Percentiles rank a stretch among this genome's conserved stretches.
These are phyloP conservation scores for Eupelmus urozonus DNA, from an alignment of 2,888 invertebrate species.

Conservation along the genomic window DNA sequence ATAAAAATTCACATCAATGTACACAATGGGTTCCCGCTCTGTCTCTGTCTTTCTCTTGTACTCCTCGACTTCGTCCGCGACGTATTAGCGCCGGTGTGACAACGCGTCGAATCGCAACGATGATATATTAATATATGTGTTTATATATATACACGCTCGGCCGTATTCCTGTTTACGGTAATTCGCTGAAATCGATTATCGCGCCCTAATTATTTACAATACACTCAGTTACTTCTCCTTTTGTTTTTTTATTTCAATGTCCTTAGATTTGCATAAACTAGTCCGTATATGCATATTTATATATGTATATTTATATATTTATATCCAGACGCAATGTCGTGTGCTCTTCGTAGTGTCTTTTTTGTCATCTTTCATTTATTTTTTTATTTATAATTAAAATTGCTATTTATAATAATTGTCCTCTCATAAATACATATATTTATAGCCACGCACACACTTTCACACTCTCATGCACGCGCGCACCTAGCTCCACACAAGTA, in stretches of 20 bases:
- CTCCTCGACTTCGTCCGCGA: conserved; percentile 24
- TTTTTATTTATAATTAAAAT: conserved; percentile 56
- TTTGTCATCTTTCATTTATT: conserved; percentile 28
- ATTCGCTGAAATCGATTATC: conserved; percentile 36
- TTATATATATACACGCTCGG: conserved; percentile 46
- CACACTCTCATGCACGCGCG: conserved; percentile 33
- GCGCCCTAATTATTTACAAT: conserved; percentile 69
- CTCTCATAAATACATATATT: conserved; percentile 64
- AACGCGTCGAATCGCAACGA: conserved; percentile 41
- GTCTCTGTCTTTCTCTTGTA: conserved; percentile 56
- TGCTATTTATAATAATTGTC: conserved; percentile 61
- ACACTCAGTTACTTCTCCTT: conserved; percentile 63
- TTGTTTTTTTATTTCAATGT: conserved; percentile 58
- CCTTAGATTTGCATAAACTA: conserved; percentile 61
- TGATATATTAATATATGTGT: conserved; percentile 26
- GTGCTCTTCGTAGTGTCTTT: conserved; percentile 46
- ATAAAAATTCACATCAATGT: conserved; percentile 66
- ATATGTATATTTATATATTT: conserved; percentile 44
- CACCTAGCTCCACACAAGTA: conserved; percentile 42
- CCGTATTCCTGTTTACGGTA: conserved; percentile 12
- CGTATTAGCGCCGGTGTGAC: neutral
- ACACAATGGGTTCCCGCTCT: conserved; percentile 55
- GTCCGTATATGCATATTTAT: conserved; percentile 63
- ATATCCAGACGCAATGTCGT: conserved; percentile 31
- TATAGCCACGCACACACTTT: conserved; percentile 48